These are phyloP conservation scores for Lutraria rhynchaena DNA, from an alignment of 1,140 invertebrate species.

Conservation along the genomic window DNA sequence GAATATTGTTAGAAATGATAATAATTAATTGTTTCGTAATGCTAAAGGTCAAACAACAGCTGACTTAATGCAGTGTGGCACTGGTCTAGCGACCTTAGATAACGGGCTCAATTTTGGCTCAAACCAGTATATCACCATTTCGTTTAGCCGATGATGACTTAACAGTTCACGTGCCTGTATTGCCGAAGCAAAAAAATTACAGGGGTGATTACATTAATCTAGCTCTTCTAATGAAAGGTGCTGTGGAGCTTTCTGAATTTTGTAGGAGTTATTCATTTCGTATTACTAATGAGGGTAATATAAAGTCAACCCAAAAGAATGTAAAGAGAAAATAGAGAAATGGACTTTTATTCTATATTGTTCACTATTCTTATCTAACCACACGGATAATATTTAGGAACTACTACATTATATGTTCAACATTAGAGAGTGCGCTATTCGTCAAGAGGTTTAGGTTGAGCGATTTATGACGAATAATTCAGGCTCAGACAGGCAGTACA, in stretches of 20 bases:
- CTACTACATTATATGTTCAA: constrained; percentile 30
- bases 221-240: constrained; percentile 15
- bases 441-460: constrained; percentile 23
- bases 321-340: constrained; percentile 30
- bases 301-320: constrained; percentile 12
- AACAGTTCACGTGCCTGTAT: constrained; percentile 1
- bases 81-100: too few relatives aligned
- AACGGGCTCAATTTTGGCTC: too few relatives aligned
- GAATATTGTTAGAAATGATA: too few relatives aligned
- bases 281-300: background rate
- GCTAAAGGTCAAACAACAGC: too few relatives aligned
- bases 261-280: background rate
- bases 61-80: too few relatives aligned
- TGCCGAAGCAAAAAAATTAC: background rate
- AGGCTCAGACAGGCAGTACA: constrained; percentile 1
- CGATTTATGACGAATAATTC: constrained; percentile 29
- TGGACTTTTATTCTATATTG: constrained; percentile 35
- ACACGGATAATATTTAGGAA: constrained; percentile 23
- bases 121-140: too few relatives aligned
- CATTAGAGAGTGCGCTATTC: constrained; percentile 5
- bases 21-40: too few relatives aligned
- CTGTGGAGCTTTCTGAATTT: constrained; percentile 10
- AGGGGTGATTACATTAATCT: constrained; percentile 9
- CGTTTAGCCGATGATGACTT: too few relatives aligned
- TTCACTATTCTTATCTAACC: background rate